Evolutionary conservation across 2,797 vertebrate genomes (phyloP).

Genomic region (Sebastes flavidus): DNA sequence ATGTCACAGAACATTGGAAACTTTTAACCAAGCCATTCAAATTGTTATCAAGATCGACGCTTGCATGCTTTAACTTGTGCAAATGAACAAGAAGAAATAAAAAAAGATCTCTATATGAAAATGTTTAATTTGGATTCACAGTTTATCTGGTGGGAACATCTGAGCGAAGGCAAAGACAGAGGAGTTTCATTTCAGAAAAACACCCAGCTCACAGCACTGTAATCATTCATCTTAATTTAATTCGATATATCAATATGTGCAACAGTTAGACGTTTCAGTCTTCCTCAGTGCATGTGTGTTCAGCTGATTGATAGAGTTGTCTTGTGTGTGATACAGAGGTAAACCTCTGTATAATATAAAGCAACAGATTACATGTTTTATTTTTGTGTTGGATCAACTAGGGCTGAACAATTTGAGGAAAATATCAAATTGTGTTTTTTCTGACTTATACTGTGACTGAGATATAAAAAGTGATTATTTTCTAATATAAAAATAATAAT

Average conservation of each 20-base stretch:
- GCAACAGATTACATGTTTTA: not conserved
- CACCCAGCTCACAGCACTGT: not conserved
- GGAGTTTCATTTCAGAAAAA: not conserved
- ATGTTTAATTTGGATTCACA: not conserved
- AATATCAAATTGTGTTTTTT: not conserved
- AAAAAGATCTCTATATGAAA: constrained; percentile 9
- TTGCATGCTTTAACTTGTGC: not conserved
- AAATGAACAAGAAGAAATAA: not conserved
- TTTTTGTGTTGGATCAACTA: not conserved
- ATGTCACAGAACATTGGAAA: not conserved
- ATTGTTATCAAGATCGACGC: not conserved
- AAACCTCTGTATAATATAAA: not conserved
- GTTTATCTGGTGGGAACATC: constrained; percentile 8
- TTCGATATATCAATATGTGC: constrained; percentile 10
- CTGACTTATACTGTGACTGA: not conserved
- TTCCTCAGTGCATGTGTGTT: not conserved
- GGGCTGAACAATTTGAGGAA: not conserved
- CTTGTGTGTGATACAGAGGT: not conserved
- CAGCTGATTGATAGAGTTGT: constrained; percentile 11
- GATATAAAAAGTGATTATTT: too few species aligned
- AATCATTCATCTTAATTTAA: constrained; percentile 1
- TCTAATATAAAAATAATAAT: too few species aligned
- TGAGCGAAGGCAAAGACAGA: not conserved
- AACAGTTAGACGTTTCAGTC: constrained; percentile 22
- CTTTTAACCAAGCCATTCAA: not conserved